Conservation (phyloP, 2,797 vertebrate genomes). For the Cuculus canorus region DNA sequence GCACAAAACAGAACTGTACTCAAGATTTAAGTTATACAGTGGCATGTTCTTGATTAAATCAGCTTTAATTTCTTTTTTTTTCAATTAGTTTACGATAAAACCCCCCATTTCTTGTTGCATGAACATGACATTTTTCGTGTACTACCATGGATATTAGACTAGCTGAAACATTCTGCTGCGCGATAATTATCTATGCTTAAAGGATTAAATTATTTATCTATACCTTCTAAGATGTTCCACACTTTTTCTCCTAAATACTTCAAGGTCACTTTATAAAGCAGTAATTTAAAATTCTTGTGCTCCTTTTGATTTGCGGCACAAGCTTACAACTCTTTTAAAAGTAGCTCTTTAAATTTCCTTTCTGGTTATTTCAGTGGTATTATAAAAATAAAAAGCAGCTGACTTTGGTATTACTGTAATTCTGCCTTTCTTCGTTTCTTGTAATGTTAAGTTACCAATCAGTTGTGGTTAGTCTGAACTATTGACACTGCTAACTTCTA, state of each 20-base stretch:
- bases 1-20: not conserved
- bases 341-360: not conserved
- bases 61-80: not conserved
- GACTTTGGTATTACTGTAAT: not conserved
- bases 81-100: not conserved
- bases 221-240: not conserved
- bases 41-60: not conserved
- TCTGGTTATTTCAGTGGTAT: not conserved
- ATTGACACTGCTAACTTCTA: not conserved
- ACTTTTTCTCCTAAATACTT: not conserved
- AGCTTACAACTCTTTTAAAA: not conserved
- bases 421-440: not conserved
- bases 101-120: rapidly evolving
- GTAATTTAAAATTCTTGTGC: not conserved
- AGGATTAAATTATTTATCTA: not conserved
- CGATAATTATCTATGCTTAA: not conserved
- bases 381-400: slow-evolving; percentile 24
- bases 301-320: not conserved
- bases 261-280: not conserved
- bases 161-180: not conserved
- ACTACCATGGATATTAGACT: not conserved
- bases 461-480: not conserved
- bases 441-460: not conserved
- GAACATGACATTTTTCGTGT: not conserved
- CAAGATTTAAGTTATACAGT: not conserved